Evolutionary conservation across 2,113 vertebrate species (phyloP).

Genomic region (Catagonus wagneri): DNA sequence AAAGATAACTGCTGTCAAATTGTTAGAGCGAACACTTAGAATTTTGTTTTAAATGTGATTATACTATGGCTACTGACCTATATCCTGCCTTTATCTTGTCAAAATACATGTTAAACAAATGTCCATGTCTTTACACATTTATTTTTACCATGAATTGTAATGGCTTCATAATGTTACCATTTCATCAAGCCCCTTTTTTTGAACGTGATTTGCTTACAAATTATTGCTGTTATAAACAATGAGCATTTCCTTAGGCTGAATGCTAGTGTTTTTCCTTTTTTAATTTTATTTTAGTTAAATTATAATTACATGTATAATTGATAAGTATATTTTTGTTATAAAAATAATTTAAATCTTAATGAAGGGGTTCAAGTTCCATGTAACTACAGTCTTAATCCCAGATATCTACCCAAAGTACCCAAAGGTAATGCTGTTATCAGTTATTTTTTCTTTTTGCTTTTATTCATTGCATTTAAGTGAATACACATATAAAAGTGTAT

Average conservation of each 20-base stretch:
- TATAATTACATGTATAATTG: neutral
- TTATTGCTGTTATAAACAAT: neutral
- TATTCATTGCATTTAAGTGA: no score
- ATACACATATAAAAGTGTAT: neutral
- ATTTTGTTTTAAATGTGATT: neutral
- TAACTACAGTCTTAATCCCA: neutral
- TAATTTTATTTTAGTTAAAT: neutral
- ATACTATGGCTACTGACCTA: neutral
- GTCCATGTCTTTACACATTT: neutral
- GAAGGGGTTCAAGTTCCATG: neutral
- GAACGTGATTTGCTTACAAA: constrained; percentile 14
- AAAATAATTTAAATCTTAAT: neutral
- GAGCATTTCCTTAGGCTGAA: neutral
- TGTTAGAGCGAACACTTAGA: neutral
- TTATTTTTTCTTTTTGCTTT: neutral
- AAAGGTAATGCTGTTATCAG: neutral
- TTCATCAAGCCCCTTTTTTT: neutral
- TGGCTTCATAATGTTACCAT: neutral
- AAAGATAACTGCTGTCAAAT: neutral
- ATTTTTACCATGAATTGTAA: neutral
- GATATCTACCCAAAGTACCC: neutral
- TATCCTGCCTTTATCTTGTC: neutral
- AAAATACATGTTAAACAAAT: neutral
- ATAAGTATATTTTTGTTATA: neutral
- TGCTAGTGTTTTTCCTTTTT: neutral